Base-by-base conservation (phyloP, 2,113 vertebrate genomes). In the Hyla sarda region DNA sequence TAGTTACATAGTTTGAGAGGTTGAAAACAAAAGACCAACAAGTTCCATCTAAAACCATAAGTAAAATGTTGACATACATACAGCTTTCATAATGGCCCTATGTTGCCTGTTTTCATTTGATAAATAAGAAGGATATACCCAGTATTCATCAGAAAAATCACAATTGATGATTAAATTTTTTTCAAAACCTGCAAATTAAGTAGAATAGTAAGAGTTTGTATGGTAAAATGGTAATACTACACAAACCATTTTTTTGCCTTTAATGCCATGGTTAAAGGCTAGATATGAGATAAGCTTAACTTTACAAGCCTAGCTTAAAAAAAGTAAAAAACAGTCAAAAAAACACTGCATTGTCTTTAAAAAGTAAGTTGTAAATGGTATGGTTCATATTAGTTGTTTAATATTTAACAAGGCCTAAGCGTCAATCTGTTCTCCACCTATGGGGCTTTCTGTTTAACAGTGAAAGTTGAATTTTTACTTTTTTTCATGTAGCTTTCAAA, bases 401-500 rank as follows among this genome's bases (percentile, higher is more conserved):
- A 72, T 71, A 80, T 86, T 65, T 86, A 41, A 72, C 48, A 71
- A 23, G 50, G 75, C 76, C 56, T 47, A 45, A 79, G 50, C 58
- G 50, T 54, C 65, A 81, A 73, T 60, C 28, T 95, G 96, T 94
- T 97, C 93, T 95, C 96, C 90, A 94, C 93, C 96, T 95, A 94
- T 95, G 95, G 97, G 96, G 96, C 95, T 97, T 96, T 96, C 95
- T 96, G 96, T 97, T 96, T 95, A 97, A 97, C 96, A 96, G 96
- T 97, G 96, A 97, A 97, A 96, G 96, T 97, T 97, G 96, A 93
- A 94, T 96, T 96, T 96, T 96, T 96, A 96, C 95, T 96, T 97
- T 93, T 96, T 98, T 97, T 97, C 95, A 99, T 96, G 96, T 98
- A 96, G 96, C 97, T 99, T 99, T 98, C 96, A 98, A 92, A 87